A percentile compares a stretch with the other conserved stretches of the same genome.
phyloP scores from a whole-genome alignment of 1,140 invertebrate genomes.

The Drosophila aff. region DNA sequence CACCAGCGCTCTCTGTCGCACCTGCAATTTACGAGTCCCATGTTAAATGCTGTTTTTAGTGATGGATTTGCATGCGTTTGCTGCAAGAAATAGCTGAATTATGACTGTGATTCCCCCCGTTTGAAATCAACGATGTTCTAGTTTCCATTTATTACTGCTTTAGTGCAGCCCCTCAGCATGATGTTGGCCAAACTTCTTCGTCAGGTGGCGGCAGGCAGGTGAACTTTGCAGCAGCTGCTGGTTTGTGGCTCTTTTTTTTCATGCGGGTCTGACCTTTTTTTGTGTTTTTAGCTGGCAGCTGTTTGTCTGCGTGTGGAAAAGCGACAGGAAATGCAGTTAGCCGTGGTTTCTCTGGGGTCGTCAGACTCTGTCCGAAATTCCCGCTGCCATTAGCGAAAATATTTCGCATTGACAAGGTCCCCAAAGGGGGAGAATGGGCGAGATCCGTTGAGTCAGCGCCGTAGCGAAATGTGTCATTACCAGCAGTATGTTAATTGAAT shows the following conservation, averaged over 20 bases:
- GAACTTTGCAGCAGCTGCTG: conserved; percentile 42
- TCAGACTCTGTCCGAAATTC: conserved; percentile 41
- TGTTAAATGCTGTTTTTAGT: conserved; percentile 39
- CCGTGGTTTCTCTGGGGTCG: conserved; percentile 37
- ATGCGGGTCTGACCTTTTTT: conserved; percentile 52
- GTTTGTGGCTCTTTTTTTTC: conserved; percentile 18
- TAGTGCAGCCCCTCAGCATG: not conserved
- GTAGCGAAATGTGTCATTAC: conserved; percentile 41
- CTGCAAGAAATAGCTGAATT: conserved; percentile 33
- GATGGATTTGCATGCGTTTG: conserved; percentile 49
- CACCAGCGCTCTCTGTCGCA: conserved; percentile 18
- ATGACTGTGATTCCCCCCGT: conserved; percentile 26
- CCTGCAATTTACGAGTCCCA: conserved; percentile 22
- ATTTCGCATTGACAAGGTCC: conserved; percentile 60
- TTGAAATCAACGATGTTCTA: conserved; percentile 40
- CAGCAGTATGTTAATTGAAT: conserved; percentile 43
- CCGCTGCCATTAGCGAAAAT: conserved; percentile 41
- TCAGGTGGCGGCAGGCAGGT: conserved; percentile 36
- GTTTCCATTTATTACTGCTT: conserved; percentile 14
- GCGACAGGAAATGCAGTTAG: conserved; percentile 53
- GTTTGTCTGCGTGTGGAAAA: conserved; percentile 28
- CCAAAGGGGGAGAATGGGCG: conserved; percentile 12
- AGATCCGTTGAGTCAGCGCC: conserved; percentile 34
- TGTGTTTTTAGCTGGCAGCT: conserved; percentile 41
- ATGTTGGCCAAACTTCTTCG: conserved; percentile 32